Evolutionary conservation across 2,888 invertebrate genomes (phyloP).

Genomic region (Phengaris arion): DNA sequence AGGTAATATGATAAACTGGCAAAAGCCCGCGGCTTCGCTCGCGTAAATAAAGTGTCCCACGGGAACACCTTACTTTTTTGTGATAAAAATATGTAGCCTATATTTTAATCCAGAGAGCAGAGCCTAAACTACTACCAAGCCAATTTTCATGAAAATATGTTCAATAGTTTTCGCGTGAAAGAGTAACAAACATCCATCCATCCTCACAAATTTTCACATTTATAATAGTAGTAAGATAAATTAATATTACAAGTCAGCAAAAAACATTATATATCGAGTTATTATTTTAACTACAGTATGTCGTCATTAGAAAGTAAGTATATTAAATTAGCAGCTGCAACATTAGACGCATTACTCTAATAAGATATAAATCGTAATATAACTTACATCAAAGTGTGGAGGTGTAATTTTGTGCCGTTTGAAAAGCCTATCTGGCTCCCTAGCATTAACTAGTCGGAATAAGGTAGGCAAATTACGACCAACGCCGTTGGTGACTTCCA

Average conservation of each 20-base stretch:
- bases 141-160: too few relatives aligned
- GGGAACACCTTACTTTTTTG: too few relatives aligned
- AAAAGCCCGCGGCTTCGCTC: too few relatives aligned
- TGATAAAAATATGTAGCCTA: too few relatives aligned
- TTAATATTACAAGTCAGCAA: neutral
- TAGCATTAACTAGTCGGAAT: slow-evolving; percentile 21
- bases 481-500: neutral
- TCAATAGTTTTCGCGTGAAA: too few relatives aligned
- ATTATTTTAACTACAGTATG: neutral
- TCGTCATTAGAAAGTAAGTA: slow-evolving; percentile 26
- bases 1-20: too few relatives aligned
- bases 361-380: slow-evolving; percentile 26
- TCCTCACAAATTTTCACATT: too few relatives aligned
- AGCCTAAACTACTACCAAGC: too few relatives aligned
- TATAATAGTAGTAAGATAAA: neutral
- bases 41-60: too few relatives aligned
- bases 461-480: slow-evolving; percentile 21
- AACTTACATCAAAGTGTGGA: slow-evolving; percentile 20
- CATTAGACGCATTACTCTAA: slow-evolving; percentile 9
- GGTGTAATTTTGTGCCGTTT: slow-evolving; percentile 26
- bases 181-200: too few relatives aligned
- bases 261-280: neutral
- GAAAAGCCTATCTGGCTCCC: slow-evolving; percentile 1
- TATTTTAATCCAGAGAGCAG: too few relatives aligned
- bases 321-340: slow-evolving; percentile 24